Evolutionary conservation across 2,797 vertebrate species (phyloP).

Genomic region (Phrynocephalus guinanensis): DNA sequence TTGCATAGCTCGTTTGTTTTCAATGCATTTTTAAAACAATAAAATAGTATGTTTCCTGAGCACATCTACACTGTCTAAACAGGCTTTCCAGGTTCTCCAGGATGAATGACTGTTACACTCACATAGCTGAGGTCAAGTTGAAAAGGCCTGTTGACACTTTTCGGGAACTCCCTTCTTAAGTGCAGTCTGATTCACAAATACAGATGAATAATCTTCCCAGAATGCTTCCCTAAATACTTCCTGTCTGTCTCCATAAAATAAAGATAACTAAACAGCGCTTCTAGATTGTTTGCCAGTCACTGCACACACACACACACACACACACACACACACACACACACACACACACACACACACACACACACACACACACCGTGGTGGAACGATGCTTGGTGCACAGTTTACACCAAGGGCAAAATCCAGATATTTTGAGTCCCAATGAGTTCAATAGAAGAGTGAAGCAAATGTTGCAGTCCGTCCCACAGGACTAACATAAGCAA

Average conservation of each 20-base stretch:
- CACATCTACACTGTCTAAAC: neutral
- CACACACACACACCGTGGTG: conserved; percentile 50
- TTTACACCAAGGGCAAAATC: neutral
- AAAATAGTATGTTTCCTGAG: neutral
- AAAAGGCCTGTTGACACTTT: conserved; percentile 67
- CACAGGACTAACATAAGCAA: neutral
- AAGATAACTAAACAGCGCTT: conserved; percentile 59
- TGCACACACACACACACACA: conserved; percentile 61
- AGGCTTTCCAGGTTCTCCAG: conserved; percentile 39
- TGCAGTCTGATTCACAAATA: conserved; percentile 77
- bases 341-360: conserved; percentile 43
- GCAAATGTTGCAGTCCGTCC: neutral
- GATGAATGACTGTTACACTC: conserved; percentile 52
- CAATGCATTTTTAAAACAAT: neutral
- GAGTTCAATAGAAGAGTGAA: neutral
- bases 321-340: conserved; percentile 60
- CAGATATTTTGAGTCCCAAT: neutral
- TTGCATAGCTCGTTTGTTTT: neutral
- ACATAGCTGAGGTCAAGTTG: conserved; percentile 44
- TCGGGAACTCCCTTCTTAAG: conserved; percentile 75
- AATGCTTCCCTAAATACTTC: conserved; percentile 78
- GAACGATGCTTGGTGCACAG: conserved; percentile 35
- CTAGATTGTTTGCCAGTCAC: conserved; percentile 62
- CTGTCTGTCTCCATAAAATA: conserved; percentile 70
- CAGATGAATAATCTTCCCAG: conserved; percentile 73